Percentiles rank a stretch among this genome's conserved stretches.
These are phyloP conservation scores for Micoletzkya japonica DNA, from an alignment of 2,888 invertebrate species.

Conservation along the genomic window DNA sequence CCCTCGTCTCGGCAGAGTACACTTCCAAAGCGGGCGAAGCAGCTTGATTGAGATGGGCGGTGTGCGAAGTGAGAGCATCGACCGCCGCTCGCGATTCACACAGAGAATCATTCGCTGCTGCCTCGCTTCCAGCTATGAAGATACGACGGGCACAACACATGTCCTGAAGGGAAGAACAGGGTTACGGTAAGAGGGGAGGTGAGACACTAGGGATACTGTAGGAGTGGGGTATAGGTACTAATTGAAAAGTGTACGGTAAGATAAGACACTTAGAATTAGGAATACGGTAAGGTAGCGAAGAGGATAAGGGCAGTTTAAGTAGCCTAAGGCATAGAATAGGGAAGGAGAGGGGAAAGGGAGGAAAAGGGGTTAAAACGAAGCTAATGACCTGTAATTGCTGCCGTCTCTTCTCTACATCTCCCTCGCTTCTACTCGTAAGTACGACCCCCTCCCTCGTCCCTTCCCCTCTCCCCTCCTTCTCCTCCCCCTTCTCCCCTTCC, in stretches of 20 bases:
- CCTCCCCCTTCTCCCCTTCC: conserved; percentile 3
- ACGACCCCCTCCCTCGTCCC: not conserved
- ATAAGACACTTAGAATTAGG: too few species aligned
- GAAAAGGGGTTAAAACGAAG: not conserved
- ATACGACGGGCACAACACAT: conserved; percentile 57
- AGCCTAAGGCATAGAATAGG: not conserved
- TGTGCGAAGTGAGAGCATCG: conserved; percentile 52
- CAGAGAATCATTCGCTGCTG: conserved; percentile 31
- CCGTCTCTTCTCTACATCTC: conserved; percentile 16
- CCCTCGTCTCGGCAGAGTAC: conserved; percentile 54
- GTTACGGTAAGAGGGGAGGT: too few species aligned
- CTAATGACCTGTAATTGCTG: not conserved
- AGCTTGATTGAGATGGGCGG: conserved; percentile 51
- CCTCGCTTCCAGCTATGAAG: conserved; percentile 53
- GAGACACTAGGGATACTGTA: too few species aligned
- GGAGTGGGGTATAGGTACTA: too few species aligned
- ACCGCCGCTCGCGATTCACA: conserved; percentile 29
- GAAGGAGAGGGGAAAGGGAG: not conserved
- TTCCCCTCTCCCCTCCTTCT: not conserved
- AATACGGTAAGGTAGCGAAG: too few species aligned
- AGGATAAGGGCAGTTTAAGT: not conserved
- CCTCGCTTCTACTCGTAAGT: not conserved
- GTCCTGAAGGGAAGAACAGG: conserved; percentile 29
- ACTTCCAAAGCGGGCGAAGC: conserved; percentile 50
- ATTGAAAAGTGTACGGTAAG: too few species aligned